A percentile compares a stretch with the other conserved stretches of the same genome.
These are phyloP conservation scores for Monopterus albus DNA, from an alignment of 2,113 vertebrate species.

Conservation along the genomic window DNA sequence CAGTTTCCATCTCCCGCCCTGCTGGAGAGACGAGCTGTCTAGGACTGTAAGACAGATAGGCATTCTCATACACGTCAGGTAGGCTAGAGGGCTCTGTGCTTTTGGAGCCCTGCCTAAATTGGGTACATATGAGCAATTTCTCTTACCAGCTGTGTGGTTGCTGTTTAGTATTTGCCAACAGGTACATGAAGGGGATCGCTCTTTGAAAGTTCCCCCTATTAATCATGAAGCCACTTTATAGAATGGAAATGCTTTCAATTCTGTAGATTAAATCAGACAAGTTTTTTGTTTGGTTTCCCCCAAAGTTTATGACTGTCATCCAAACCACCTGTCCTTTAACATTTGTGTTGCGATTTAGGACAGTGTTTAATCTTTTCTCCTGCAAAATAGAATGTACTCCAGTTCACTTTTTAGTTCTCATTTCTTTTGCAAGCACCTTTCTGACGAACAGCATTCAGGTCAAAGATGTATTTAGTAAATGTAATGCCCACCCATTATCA, in stretches of 20 bases:
- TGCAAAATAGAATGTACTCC: not conserved
- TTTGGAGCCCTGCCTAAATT: slow-evolving; percentile 68
- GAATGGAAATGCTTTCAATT: slow-evolving; percentile 51
- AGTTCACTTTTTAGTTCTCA: not conserved
- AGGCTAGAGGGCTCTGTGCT: slow-evolving; percentile 57
- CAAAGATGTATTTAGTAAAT: slow-evolving; percentile 1
- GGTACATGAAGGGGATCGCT: slow-evolving; percentile 56
- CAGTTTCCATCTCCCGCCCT: slow-evolving; percentile 65
- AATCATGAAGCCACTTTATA: slow-evolving; percentile 45
- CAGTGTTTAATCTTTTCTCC: not conserved
- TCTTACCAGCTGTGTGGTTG: slow-evolving; percentile 75
- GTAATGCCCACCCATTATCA: not conserved
- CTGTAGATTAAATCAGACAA: slow-evolving; percentile 38
- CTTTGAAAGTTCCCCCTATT: slow-evolving; percentile 57
- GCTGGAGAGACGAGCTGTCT: slow-evolving; percentile 63
- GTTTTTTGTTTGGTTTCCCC: not conserved
- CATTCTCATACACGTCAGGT: slow-evolving; percentile 59
- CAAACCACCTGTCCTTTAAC: slow-evolving; percentile 32
- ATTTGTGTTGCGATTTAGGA: slow-evolving; percentile 3
- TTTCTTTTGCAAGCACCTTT: not conserved
- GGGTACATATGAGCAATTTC: slow-evolving; percentile 79
- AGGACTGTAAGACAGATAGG: slow-evolving; percentile 63
- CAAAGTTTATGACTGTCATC: not conserved
- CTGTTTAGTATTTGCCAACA: slow-evolving; percentile 78
- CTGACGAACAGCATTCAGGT: not conserved